Evolutionary conservation across 2,797 vertebrate species (phyloP).

Genomic region (Cryptoprocta ferox): DNA sequence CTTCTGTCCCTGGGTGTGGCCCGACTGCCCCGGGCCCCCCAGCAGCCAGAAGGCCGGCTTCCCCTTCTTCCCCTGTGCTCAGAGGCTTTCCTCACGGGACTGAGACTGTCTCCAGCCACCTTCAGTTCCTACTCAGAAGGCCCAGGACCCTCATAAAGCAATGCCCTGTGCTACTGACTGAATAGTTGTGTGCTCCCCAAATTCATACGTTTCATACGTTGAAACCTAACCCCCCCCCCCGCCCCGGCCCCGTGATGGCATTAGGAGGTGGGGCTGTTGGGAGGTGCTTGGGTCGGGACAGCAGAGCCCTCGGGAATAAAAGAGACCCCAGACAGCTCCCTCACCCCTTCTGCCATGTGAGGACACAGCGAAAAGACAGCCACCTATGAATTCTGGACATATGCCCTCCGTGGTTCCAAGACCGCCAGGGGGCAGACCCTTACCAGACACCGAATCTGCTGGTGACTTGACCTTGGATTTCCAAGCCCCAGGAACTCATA

Average conservation of each 20-base stretch:
- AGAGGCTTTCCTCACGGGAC: neutral
- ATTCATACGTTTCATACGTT: neutral
- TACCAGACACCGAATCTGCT: neutral
- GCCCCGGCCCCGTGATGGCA: too few relatives aligned
- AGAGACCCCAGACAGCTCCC: neutral
- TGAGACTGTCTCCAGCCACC: neutral
- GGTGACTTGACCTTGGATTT: neutral
- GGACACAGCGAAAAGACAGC: neutral
- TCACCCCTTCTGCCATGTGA: neutral
- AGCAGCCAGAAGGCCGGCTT: neutral
- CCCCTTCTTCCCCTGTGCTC: neutral
- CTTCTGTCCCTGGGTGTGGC: neutral
- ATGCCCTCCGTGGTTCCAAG: too few relatives aligned
- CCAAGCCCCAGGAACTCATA: neutral
- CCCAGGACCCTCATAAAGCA: neutral
- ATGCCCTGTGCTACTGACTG: fast-evolving
- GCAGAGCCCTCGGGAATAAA: neutral
- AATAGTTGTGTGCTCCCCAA: neutral
- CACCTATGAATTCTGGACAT: neutral
- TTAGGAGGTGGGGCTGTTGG: neutral
- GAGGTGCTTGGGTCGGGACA: neutral
- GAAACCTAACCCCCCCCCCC: neutral
- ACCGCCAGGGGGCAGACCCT: neutral
- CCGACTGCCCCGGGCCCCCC: neutral
- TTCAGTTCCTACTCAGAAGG: neutral